Base-by-base conservation (phyloP, 2,113 vertebrate species). In the Balaeniceps rex region DNA sequence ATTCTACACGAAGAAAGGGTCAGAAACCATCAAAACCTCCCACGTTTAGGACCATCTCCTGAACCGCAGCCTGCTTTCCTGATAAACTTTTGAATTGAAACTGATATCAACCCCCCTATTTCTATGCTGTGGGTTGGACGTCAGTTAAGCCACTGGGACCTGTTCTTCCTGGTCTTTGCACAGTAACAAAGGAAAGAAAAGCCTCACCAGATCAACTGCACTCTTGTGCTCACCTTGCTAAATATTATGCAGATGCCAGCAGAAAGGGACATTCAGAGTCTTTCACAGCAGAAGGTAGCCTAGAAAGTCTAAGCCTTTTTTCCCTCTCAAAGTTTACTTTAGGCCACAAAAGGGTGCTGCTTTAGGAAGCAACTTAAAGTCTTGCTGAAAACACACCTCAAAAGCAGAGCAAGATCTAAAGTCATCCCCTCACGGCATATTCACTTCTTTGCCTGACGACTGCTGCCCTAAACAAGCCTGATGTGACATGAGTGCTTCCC, bases 71-170 rank as follows among this genome's bases (percentile, higher is more conserved):
- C 74, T 49, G 42, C 47, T 34, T 23, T 58, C 58, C 38, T 5
- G 16, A 14, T 10, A 11, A 63, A 12, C 44, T 51, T 42, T 7
- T 31, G 33, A 29, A 9, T 4, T 19, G 34, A 38, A 46, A 34
- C 16, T 2, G 33, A 3, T 12, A n/a, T 7, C 49, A 36, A 10
- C 14, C 6, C 13, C 46, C 34, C 33, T 4, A 3, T 7, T 29
- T 12, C 38, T 40, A 4, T 2, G 0, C 49, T 9, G 51, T 2
- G 64, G 26, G 24, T 1, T 36, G 64, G 42, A n/a, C 5, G 34
- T 4, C 65, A 18, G n/a, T 29, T 7, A 28, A 44, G 46, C 46
- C 81, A 13, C n/a, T 2, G 9, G 60, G 38, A 51, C 15, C 42
- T 31, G 1, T 15, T 55, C 66, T 12, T 44, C 66, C 58, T 12